Evolutionary conservation across 2,888 invertebrate genomes (phyloP).

Genomic region (Cheilosia urbana): DNA sequence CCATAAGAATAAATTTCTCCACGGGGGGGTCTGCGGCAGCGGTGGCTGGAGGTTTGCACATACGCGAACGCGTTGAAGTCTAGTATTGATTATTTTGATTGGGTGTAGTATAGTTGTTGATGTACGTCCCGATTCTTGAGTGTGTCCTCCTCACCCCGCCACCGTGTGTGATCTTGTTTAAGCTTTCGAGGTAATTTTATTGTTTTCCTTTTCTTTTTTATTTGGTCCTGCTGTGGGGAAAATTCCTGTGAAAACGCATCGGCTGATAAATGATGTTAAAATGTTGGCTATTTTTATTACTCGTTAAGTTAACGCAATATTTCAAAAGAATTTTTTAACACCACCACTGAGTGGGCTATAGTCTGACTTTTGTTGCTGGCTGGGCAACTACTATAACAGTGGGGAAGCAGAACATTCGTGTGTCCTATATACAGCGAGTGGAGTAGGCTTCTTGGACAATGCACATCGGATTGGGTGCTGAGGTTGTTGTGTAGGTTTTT

Average conservation of each 20-base stretch:
- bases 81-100: constrained; percentile 74
- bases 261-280: constrained; percentile 73
- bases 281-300: constrained; percentile 73
- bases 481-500: too few species aligned
- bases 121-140: not conserved
- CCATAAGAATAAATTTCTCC: constrained; percentile 73
- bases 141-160: not conserved
- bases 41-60: not conserved
- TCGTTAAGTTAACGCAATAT: constrained; percentile 72
- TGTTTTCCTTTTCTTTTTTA: constrained; percentile 27
- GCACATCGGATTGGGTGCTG: constrained; percentile 10
- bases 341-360: constrained; percentile 36
- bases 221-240: not conserved
- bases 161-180: constrained; percentile 58
- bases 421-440: constrained; percentile 58
- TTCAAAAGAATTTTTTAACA: constrained; percentile 72
- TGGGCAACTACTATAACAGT: constrained; percentile 37
- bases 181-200: constrained; percentile 55
- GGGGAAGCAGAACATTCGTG: constrained; percentile 45
- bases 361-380: not conserved
- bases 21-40: constrained; percentile 48
- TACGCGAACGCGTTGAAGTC: constrained; percentile 35
- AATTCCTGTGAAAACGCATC: constrained; percentile 66
- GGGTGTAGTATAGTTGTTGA: constrained; percentile 46
- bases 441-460: not conserved